Evolutionary conservation across 2,888 invertebrate species (phyloP), one percentile per base, ranked within the genome.

Genomic region (Argynnis bischoffii): DNA sequence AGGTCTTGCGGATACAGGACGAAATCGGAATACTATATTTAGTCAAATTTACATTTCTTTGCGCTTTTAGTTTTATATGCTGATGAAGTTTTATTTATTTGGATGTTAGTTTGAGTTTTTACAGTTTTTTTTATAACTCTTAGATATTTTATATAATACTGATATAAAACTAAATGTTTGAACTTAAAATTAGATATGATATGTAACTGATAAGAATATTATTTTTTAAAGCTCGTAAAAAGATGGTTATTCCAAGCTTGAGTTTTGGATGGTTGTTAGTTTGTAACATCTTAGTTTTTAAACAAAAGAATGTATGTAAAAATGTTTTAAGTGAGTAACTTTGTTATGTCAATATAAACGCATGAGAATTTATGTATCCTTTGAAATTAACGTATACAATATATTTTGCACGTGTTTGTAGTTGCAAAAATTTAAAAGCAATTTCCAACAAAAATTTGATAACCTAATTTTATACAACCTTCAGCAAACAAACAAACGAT

Each of bases 1-100:
- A 74, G 76, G 78, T 77, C 76, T 81, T 81, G 78, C 76, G 79
- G 79, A 79, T 81, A 81, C 81, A 51, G 66, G 66, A 87, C 84
- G 85, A 76, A 77, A 76, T 76, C 76, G 77, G 87, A 88, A 87
- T 88, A 87, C 80, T 80, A 85, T 85, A 86, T 85, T 83, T 79
- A 80, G 77, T 76, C 74, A 79, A 79, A 79, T 79, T 74, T 74
- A 67, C 69, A 73, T 74, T 73, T 71, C 61, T 59, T 63, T 63
- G 57, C 56, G 57, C 56, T 66, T 64, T 68, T 35, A 54, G 48
- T 60, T 60, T 60, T 60, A 50, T 16, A 61, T 61, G 35, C 16
- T 61, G 4, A 51, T 61, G 31, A 51, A 16, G 51, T 61, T 61
- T 6, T 14, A 1, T 26, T 59, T 59, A 26, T 21, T 48, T 59